Base-by-base conservation (phyloP, 2,113 vertebrate species). In the Epinephelus cyanopodus region DNA sequence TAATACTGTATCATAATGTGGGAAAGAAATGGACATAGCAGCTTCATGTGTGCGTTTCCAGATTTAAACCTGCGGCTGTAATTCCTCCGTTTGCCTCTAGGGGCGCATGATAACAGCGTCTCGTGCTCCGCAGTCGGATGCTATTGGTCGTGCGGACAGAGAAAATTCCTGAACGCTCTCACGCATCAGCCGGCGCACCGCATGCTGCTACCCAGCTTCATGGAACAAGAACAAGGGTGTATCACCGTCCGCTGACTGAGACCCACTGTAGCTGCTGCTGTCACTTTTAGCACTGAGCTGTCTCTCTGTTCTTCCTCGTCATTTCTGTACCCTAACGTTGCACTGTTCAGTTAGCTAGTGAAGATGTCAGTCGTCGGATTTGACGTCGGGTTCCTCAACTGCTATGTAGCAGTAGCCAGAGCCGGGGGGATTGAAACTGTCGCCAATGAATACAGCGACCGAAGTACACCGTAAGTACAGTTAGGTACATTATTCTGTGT, bases 331-430 rank as follows among this genome's bases (percentile, higher is more conserved):
- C 68, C 5, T 54, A 2, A 11, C 42, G 42, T 45, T 45, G 11
- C n/a, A 8, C 64, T 33, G 42, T 61, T 39, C 29, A 18, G 50
- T 83, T 58, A 82, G 72, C 64, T n/a, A 42, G 69, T 45, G 21
- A 96, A 94, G 87, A 99, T 99, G 98, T 99, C 98, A 76, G 98
- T 99, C 76, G 96, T 99, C 73, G 98, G 98, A 56, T 97, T 99
- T 92, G 98, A 99, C 82, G 90, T 99, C 85, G 98, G 98, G 12
- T 99, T 96, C 87, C 94, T 98, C 95, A 98, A 95, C 95, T 99
- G 98, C 92, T 99, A 99, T 86, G 97, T 99, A 79, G 98, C 98
- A 0, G 98, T 99, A 89, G 98, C 98, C 53, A 95, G 97, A 83
- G 97, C 97, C 74, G 98, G 98, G 74, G 98, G 98, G 64, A 99